Conservation (phyloP, 2,888 invertebrate species). For the Romanomermis culicivorax region DNA sequence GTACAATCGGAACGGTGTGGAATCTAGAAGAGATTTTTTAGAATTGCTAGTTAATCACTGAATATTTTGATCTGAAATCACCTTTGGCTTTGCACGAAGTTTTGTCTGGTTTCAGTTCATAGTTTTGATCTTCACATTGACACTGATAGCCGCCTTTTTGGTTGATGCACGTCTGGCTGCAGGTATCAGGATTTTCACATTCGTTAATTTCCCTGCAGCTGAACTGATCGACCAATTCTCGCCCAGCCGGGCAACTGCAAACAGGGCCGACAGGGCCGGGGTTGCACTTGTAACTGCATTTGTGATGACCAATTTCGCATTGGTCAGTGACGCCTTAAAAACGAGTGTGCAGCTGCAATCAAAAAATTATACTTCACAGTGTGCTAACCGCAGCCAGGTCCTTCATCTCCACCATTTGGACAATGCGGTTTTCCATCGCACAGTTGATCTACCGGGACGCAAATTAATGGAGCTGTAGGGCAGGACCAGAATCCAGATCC, state of each 20-base stretch:
- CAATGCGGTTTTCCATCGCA: constrained; percentile 71
- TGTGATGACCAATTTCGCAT: constrained; percentile 31
- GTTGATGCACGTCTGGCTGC: constrained; percentile 75
- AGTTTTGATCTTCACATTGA: constrained; percentile 54
- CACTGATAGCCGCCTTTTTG: constrained; percentile 73
- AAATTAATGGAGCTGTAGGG: constrained; percentile 67
- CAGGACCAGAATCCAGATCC: constrained; percentile 69
- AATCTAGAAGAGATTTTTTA: constrained; percentile 33
- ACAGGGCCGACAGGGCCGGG: constrained; percentile 47
- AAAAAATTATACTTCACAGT: constrained; percentile 11
- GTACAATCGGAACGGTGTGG: constrained; percentile 64
- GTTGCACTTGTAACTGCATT: constrained; percentile 31
- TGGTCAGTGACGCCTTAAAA: constrained; percentile 10
- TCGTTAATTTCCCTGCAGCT: constrained; percentile 58
- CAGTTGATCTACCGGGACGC: constrained; percentile 50
- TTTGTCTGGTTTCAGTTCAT: constrained; percentile 53
- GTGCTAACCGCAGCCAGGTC: constrained; percentile 51
- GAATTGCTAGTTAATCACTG: not conserved
- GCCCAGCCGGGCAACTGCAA: constrained; percentile 71
- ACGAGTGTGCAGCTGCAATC: not conserved
- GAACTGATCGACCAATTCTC: constrained; percentile 41
- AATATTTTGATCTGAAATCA: constrained; percentile 11
- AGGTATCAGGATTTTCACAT: constrained; percentile 62
- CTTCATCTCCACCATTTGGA: constrained; percentile 85
- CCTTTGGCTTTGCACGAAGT: constrained; percentile 59